phyloP scores from a whole-genome alignment of 2,113 vertebrate species.

The Pithys albifrons region DNA sequence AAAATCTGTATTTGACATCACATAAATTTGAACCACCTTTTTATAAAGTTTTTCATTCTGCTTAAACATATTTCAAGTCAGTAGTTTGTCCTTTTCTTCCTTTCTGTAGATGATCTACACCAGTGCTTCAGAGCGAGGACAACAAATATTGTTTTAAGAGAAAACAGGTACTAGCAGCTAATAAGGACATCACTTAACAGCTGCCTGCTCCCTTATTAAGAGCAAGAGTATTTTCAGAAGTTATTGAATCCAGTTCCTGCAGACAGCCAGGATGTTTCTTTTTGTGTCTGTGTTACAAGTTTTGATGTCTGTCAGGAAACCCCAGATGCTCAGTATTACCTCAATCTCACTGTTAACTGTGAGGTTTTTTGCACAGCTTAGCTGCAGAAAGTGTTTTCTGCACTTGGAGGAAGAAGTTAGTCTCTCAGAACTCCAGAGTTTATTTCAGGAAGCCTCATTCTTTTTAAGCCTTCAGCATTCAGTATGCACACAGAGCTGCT shows the following conservation, averaged over 20 bases:
- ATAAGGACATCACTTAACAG: not conserved
- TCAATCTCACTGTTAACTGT: not conserved
- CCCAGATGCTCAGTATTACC: not conserved
- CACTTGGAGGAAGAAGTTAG: not conserved
- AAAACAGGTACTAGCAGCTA: not conserved
- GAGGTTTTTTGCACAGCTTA: not conserved
- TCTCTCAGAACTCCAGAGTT: not conserved
- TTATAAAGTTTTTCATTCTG: not conserved
- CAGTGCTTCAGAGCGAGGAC: not conserved
- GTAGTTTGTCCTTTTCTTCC: not conserved
- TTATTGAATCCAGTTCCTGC: not conserved
- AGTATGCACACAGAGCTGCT: rapidly evolving
- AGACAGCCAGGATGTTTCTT: not conserved
- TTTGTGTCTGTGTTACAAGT: not conserved
- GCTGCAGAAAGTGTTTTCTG: not conserved
- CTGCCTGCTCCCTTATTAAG: not conserved
- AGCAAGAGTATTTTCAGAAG: not conserved
- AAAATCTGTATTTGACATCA: not conserved
- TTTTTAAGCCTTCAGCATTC: not conserved
- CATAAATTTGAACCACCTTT: not conserved
- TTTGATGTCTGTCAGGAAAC: not conserved
- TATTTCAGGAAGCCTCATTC: not conserved
- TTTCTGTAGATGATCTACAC: constrained; percentile 23
- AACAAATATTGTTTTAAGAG: not conserved
- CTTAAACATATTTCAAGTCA: not conserved